A percentile compares a stretch with the other conserved stretches of the same genome.
phyloP scores from a whole-genome alignment of 2,888 invertebrate species.

The Troides aeacus region DNA sequence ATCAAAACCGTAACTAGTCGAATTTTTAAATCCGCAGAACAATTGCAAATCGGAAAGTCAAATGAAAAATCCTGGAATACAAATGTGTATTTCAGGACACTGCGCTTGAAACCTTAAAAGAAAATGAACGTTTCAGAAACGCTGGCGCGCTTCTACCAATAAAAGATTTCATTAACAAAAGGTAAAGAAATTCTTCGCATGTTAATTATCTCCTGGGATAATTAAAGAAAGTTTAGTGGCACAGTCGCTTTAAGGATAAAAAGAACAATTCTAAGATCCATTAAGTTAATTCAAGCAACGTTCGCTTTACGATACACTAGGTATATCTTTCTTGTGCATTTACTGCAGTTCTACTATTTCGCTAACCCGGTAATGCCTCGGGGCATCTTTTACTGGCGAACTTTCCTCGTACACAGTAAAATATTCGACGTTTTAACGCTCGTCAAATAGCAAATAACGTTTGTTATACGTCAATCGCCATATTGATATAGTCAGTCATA shows the following conservation, averaged over 20 bases:
- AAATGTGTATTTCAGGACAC: not conserved
- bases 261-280: constrained; percentile 40
- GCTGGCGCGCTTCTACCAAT: constrained; percentile 14
- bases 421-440: constrained; percentile 4
- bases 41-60: not conserved
- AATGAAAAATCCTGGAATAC: not conserved
- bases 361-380: constrained; percentile 24
- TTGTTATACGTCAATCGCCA: not conserved
- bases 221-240: constrained; percentile 33
- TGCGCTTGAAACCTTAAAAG: not conserved
- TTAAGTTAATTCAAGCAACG: constrained; percentile 48
- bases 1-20: not conserved
- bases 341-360: constrained; percentile 37
- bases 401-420: constrained; percentile 10
- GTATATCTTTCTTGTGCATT: constrained; percentile 37
- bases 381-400: constrained; percentile 20
- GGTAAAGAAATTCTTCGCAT: constrained; percentile 34
- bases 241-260: constrained; percentile 33
- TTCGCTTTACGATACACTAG: constrained; percentile 40
- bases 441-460: not conserved
- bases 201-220: constrained; percentile 33
- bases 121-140: constrained; percentile 2
- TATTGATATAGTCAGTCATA: not conserved
- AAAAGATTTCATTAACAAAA: constrained; percentile 29
- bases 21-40: constrained; percentile 9